Base-by-base conservation (phyloP, 2,888 invertebrate species). In the Drosophila vallismaia region DNA sequence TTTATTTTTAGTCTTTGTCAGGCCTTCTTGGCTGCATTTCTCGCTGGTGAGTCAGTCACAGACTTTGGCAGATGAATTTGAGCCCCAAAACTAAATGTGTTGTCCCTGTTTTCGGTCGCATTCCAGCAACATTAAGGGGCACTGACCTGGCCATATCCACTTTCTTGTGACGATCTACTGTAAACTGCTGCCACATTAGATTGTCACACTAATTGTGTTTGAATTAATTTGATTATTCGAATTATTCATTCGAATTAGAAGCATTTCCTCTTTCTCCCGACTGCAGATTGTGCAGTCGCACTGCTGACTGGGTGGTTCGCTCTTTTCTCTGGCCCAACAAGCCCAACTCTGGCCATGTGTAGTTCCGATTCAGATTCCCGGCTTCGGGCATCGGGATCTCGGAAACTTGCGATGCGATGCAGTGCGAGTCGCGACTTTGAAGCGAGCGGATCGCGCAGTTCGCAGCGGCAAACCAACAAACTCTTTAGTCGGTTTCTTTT, bases 371-470 rank as follows among this genome's bases (percentile, higher is more conserved):
- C 67, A 45, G 50, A 57, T 64, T 71, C 72, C 67, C 68, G 60
- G 69, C 64, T 58, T 56, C 42, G 53, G 50, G 46, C 64, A 55
- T 56, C 42, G 53, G 50, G 46, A 51, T 74, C 69, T 51, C 46
- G 69, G 51, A 63, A 60, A 75, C 73, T 77, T 73, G 70, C 36
- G 36, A 33, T 10, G 4, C 76, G 66, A 67, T 49, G 55, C 79
- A 82, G 84, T 86, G 44, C 45, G 46, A 83, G 60, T 70, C 78
- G 84, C 76, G 74, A 74, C 86, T 72, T 42, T 67, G 58, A 44
- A n/a, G 57, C 76, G 69, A 70, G 31, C 73, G 58, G 71, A 69
- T 71, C 75, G 75, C 75, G 72, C 50, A 56, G 58, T 64, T 70
- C 62, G 64, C 54, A 52, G 36, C 55, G 59, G 49, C 46, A 59